These are phyloP conservation scores for Pantherophis alleghaniensis DNA, from an alignment of 2,797 vertebrate genomes.

Conservation along the genomic window DNA sequence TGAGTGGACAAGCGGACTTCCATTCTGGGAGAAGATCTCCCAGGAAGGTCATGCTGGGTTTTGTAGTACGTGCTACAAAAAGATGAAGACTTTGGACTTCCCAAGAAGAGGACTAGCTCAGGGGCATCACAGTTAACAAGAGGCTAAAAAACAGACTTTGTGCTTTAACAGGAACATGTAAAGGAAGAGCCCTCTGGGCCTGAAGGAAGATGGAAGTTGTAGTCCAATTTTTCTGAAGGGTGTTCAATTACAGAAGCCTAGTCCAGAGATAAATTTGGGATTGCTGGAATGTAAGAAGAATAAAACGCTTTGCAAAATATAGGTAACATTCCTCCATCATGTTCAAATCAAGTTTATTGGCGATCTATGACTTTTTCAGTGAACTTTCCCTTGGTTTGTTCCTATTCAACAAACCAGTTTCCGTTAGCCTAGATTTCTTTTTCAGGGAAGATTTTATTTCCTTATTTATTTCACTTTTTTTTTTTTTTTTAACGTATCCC, in stretches of 20 bases:
- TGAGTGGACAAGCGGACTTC: neutral
- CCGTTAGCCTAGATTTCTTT: neutral
- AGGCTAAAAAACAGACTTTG: neutral
- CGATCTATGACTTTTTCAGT: neutral
- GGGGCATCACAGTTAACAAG: neutral
- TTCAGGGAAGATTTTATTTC: neutral
- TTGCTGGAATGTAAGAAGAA: neutral
- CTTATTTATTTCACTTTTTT: neutral
- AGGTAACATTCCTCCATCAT: neutral
- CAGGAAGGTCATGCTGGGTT: neutral
- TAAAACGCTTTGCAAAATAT: neutral
- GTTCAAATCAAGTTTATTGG: neutral
- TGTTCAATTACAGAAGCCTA: neutral
- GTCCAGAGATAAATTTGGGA: neutral
- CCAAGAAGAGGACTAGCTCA: neutral
- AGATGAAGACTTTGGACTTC: neutral
- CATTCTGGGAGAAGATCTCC: neutral
- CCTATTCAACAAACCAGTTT: neutral
- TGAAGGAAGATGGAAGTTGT: neutral
- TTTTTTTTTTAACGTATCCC: too few relatives aligned
- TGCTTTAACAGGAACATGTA: neutral
- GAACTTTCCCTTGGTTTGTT: neutral
- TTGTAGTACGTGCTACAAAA: neutral
- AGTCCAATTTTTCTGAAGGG: neutral
- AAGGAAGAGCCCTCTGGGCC: neutral